Evolutionary conservation across 2,888 invertebrate species (phyloP), one percentile per base, ranked within the genome.

Genomic region (Aporophyla nigra): DNA sequence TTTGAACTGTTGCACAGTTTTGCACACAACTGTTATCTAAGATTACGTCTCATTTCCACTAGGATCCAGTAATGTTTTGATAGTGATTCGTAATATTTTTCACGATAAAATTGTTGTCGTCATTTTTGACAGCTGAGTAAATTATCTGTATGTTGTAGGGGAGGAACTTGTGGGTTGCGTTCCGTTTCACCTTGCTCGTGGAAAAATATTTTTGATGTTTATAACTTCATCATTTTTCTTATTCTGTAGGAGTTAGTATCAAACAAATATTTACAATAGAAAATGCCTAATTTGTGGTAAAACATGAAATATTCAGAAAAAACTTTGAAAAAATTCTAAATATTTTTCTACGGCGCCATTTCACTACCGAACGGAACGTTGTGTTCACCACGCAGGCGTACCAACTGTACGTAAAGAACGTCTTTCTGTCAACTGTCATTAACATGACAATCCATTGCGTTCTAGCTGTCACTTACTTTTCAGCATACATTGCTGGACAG

Each of bases 51-150:
- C 82, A 87, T 86, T 75, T 76, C 81, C 74, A 77, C 59, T 53
- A 24, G 24, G 74, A 76, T 69, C 53, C 68, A 71, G 59, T 58
- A 58, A 46, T 86, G 78, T 82, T 86, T 82, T 86, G 84, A 72
- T 83, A 74, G 49, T 78, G 73, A 82, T 74, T 77, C 76, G 87
- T 83, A 85, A 86, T 83, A 74, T 86, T 79, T 82, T 71, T 83
- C 83, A 84, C 83, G 85, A 76, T 83, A 78, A 53, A 79, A 82
- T 86, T 86, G 83, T 86, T 84, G 82, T 89, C 89, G 89, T 90
- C 86, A 88, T 91, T 79, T 88, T 88, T 91, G 91, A 90, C 90
- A 88, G 80, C 59, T 83, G 77, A 85, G 76, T 83, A 78, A 83
- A 77, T 65, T 59, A 43, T 83, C 74, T 27, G 70, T 72, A 76